Percentiles rank a stretch among this genome's conserved stretches.
phyloP scores from a whole-genome alignment of 2,888 invertebrate species.

The Anarsia innoxiella region DNA sequence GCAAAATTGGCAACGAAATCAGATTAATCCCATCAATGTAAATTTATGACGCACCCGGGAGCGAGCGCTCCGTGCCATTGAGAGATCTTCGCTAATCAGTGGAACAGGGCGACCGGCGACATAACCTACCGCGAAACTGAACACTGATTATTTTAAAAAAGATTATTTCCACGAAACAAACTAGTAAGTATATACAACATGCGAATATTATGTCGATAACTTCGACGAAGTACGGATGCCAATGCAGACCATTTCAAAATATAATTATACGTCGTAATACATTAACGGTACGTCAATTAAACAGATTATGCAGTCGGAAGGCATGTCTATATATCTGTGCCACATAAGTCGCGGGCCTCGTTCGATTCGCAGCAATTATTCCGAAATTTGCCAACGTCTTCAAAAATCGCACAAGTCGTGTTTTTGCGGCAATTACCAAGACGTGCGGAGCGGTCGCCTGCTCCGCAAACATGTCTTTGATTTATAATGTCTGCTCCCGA shows the following conservation, averaged over 20 bases:
- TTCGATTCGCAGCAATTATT: constrained; percentile 39
- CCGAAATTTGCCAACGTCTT: constrained; percentile 67
- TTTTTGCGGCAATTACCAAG: constrained; percentile 70
- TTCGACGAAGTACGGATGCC: too few relatives aligned
- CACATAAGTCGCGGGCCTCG: constrained; percentile 6
- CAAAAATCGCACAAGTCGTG: constrained; percentile 62
- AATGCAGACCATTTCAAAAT: too few relatives aligned
- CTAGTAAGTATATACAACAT: too few relatives aligned
- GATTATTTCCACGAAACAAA: too few relatives aligned
- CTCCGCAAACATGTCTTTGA: constrained; percentile 63
- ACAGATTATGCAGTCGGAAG: constrained; percentile 2
- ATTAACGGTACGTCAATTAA: too few relatives aligned
- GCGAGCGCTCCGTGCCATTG: constrained; percentile 53
- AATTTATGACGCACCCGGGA: constrained; percentile 73
- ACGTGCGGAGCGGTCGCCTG: constrained; percentile 61
- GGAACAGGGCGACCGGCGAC: too few relatives aligned
- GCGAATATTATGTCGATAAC: too few relatives aligned
- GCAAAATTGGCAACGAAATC: constrained; percentile 74
- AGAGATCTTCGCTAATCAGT: constrained; percentile 67
- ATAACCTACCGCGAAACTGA: too few relatives aligned
- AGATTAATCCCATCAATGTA: constrained; percentile 76
- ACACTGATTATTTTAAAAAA: too few relatives aligned
- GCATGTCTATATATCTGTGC: constrained; percentile 2
- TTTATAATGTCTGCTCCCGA: constrained; percentile 61
- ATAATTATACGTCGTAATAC: too few relatives aligned